phyloP scores from a whole-genome alignment of 2,797 vertebrate genomes.

The Glossophaga mutica region DNA sequence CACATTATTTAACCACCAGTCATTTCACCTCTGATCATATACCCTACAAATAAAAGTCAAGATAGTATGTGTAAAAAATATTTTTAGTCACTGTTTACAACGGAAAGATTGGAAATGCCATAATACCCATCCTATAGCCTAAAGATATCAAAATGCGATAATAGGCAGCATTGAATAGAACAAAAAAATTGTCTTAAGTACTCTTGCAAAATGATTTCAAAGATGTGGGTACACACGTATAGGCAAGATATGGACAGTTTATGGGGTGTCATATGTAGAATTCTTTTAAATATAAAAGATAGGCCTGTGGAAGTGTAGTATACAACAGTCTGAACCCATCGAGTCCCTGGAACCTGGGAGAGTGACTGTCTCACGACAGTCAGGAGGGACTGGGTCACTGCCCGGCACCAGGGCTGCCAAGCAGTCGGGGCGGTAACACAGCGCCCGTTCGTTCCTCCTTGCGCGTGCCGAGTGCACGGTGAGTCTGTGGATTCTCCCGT shows the following conservation, averaged over 20 bases:
- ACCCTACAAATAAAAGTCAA: background rate
- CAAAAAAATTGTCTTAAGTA: background rate
- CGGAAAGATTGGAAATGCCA: background rate
- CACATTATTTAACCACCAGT: background rate
- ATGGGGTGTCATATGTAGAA: no score
- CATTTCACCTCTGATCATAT: background rate
- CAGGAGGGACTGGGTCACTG: no score
- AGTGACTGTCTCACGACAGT: background rate
- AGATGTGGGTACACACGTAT: background rate
- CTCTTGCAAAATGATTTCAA: background rate
- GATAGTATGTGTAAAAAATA: background rate
- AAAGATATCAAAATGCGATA: background rate
- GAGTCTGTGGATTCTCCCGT: background rate
- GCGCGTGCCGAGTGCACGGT: no score
- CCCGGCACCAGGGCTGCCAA: background rate
- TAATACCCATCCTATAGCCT: background rate
- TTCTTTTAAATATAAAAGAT: background rate
- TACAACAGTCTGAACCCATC: accelerated
- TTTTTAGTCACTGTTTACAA: background rate
- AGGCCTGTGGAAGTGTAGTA: background rate
- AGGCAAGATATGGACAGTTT: background rate
- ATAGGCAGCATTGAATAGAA: background rate
- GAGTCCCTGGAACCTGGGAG: background rate
- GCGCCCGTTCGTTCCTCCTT: no score
- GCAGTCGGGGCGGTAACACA: background rate